Conservation (phyloP, 2,888 invertebrate genomes). For the Protonemura montana region DNA sequence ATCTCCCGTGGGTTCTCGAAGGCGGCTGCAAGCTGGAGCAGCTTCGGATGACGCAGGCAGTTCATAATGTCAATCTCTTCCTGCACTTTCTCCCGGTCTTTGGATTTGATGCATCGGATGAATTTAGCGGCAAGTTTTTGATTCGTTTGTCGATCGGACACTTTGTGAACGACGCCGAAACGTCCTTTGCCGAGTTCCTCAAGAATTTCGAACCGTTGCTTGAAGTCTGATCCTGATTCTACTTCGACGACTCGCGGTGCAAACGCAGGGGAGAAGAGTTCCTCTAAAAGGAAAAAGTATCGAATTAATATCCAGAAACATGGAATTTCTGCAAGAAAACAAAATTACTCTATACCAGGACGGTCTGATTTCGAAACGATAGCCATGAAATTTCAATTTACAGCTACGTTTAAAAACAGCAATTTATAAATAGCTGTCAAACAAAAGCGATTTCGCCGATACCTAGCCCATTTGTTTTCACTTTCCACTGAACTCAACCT, state of each 20-base stretch:
- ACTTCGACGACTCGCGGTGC: conserved; percentile 58
- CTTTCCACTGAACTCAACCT: too few relatives aligned
- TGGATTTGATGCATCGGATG: conserved; percentile 74
- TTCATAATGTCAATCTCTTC: conserved; percentile 91
- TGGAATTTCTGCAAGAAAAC: neutral
- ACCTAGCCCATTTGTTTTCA: too few relatives aligned
- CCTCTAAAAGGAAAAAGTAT: conserved; percentile 29
- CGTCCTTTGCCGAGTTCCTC: conserved; percentile 80
- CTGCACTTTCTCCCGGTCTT: conserved; percentile 77
- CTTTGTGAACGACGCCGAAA: conserved; percentile 75
- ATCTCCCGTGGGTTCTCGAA: conserved; percentile 78
- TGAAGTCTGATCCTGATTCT: conserved; percentile 68
- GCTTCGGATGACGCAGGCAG: conserved; percentile 80
- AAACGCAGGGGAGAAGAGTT: conserved; percentile 53
- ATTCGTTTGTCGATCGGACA: conserved; percentile 70
- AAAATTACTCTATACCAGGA: conserved; percentile 22
- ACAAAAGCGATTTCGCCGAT: too few relatives aligned
- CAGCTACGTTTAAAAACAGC: too few relatives aligned
- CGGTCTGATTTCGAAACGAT: neutral
- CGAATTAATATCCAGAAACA: too few relatives aligned
- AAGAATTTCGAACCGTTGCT: conserved; percentile 68
- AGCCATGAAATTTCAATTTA: too few relatives aligned
- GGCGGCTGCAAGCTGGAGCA: conserved; percentile 83
- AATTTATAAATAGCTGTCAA: too few relatives aligned
- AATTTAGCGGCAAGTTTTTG: conserved; percentile 83